Evolutionary conservation across 2,888 invertebrate genomes (phyloP), one percentile per base, ranked within the genome.

Genomic region (Stomorhina lunata): DNA sequence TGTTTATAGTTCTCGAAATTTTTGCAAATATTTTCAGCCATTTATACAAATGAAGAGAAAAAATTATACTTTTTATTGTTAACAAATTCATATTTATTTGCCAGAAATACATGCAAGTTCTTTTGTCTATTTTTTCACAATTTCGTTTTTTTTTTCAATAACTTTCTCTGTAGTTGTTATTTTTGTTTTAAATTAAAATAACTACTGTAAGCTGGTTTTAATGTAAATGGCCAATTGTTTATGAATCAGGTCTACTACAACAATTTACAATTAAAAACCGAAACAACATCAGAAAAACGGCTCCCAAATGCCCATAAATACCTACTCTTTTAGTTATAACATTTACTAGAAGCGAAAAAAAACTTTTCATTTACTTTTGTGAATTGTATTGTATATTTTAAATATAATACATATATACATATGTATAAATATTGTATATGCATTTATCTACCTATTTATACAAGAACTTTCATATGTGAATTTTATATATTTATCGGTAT

Each of bases 201-300:
- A 81, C 78, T 75, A 78, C 73, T 78, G 78, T 81, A 81, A 81
- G 81, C 78, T 63, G 81, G 63, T 75, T 81, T 81, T 69, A 81
- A 78, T 81, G 57, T 78, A 78, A 81, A 69, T 55, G 78, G 50
- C 55, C 81, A 81, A 81, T 81, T 81, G 78, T 81, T 81, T 81
- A 81, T 78, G 81, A 81, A 81, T 78, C 81, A 75, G 81, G 63
- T 69, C 78, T 69, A 68, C 73, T 69, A 45, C 77, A 76, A 66
- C 57, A 71, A 59, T 75, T 81, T 69, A 65, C 68, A 81, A 78
- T 75, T 78, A 81, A 78, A 40, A 34, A 50, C 32, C 29, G 53
- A 71, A 71, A 73, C 63, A 66, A 66, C 27, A 53, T n/a, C 5
- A 4, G 2, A 61, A 57, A 68, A 17, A 37, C 20, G 32, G 1